phyloP scores from a whole-genome alignment of 2,797 vertebrate species.

The Dryobates pubescens region DNA sequence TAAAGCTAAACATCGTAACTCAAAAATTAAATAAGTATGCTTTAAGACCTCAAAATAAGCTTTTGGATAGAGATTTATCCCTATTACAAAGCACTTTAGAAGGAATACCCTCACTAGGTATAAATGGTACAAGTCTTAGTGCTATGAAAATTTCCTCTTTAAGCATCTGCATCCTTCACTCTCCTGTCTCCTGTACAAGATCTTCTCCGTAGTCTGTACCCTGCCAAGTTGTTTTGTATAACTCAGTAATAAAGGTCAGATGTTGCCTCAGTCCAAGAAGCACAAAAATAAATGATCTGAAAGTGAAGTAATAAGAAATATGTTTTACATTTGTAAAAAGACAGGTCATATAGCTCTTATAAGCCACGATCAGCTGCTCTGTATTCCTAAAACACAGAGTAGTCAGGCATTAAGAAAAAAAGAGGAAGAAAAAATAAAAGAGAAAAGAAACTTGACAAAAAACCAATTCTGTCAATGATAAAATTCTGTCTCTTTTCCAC shows the following conservation, averaged over 20 bases:
- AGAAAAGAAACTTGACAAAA: neutral
- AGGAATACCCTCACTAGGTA: neutral
- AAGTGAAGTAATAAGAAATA: constrained; percentile 10
- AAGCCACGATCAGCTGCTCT: neutral
- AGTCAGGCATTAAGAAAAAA: neutral
- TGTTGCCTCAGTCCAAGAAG: neutral
- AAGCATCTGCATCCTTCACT: neutral
- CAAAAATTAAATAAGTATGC: neutral
- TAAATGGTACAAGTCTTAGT: neutral
- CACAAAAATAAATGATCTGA: neutral
- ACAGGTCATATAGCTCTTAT: neutral
- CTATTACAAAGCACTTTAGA: neutral
- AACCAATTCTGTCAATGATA: constrained; percentile 51
- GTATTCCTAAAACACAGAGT: neutral
- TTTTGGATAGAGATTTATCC: neutral
- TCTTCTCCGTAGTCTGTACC: neutral
- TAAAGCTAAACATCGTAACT: neutral
- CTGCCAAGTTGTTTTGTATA: neutral
- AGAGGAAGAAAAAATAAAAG: neutral
- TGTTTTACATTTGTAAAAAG: constrained; percentile 8
- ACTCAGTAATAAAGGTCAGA: constrained; percentile 23
- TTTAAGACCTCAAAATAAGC: neutral
- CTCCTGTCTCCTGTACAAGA: neutral
- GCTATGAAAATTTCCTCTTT: neutral
- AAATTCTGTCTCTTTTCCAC: constrained; percentile 68